Evolutionary conservation across 2,888 invertebrate species (phyloP).

Genomic region (Xylophagus ater): DNA sequence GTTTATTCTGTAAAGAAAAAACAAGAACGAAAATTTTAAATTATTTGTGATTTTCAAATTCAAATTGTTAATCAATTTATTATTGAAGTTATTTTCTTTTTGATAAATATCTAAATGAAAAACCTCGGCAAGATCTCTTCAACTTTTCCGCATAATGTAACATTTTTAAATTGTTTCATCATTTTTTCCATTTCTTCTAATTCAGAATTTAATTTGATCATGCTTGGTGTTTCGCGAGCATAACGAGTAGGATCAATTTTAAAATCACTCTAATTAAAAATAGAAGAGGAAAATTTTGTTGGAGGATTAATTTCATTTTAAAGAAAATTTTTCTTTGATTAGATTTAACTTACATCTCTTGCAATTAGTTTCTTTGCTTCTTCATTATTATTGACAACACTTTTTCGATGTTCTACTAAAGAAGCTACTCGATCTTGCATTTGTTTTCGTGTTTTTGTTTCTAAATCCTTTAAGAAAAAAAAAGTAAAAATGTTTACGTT

Average conservation of each 20-base stretch:
- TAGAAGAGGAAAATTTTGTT: constrained; percentile 3
- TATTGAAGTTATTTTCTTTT: background rate
- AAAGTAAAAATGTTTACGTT: background rate
- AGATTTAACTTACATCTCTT: constrained; percentile 17
- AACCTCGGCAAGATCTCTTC: too few relatives aligned
- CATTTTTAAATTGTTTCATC: constrained; percentile 33
- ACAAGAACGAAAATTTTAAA: too few relatives aligned
- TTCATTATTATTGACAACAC: constrained; percentile 12
- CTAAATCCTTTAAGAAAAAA: constrained; percentile 21
- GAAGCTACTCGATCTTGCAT: constrained; percentile 25
- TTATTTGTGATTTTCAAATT: background rate
- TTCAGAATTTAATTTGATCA: constrained; percentile 29
- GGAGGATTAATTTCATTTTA: background rate
- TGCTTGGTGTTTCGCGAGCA: constrained; percentile 34
- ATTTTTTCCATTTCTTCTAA: constrained; percentile 29
- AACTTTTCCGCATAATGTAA: constrained; percentile 32
- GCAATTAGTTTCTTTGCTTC: constrained; percentile 17
- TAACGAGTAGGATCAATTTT: constrained; percentile 27
- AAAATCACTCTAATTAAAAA: constrained; percentile 19
- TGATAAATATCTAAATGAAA: background rate
- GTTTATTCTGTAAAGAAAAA: constrained; percentile 26
- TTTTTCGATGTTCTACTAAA: constrained; percentile 23
- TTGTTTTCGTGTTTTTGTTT: constrained; percentile 28
- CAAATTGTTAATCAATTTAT: background rate
- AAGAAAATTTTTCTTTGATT: background rate